Evolutionary conservation across 2,797 vertebrate species (phyloP).

Genomic region (Coendou prehensilis): DNA sequence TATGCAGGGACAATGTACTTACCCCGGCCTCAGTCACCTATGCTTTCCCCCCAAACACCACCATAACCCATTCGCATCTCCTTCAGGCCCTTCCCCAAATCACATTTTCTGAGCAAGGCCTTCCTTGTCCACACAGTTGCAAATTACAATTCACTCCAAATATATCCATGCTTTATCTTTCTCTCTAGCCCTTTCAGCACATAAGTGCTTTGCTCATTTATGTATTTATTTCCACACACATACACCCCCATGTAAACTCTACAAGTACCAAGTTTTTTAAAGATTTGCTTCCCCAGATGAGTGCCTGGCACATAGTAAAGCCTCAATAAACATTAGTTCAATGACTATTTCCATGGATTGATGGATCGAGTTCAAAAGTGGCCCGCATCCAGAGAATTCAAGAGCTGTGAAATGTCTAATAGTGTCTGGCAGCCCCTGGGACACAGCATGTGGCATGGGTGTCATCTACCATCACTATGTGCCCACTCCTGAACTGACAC

Average conservation of each 20-base stretch:
- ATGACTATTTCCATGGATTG: slow-evolving; percentile 25
- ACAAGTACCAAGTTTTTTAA: not conserved
- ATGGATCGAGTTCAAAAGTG: slow-evolving; percentile 53
- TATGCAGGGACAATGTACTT: not conserved
- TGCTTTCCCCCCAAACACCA: not conserved
- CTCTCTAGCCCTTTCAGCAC: not conserved
- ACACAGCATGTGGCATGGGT: slow-evolving; percentile 55
- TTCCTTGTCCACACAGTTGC: not conserved
- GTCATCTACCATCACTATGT: slow-evolving; percentile 62
- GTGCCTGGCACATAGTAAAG: not conserved
- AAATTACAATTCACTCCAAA: slow-evolving; percentile 24
- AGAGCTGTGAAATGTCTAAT: slow-evolving; percentile 64
- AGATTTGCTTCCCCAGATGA: not conserved
- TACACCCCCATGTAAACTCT: not conserved
- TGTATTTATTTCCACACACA: not conserved
- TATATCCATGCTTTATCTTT: not conserved
- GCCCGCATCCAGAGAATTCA: slow-evolving; percentile 65
- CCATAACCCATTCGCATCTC: not conserved
- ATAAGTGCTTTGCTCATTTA: not conserved
- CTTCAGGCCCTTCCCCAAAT: slow-evolving; percentile 16
- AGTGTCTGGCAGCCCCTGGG: slow-evolving; percentile 21
- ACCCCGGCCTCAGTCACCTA: not conserved
- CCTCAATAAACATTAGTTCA: slow-evolving; percentile 2
- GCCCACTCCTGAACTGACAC: slow-evolving; percentile 55
- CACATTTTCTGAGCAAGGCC: not conserved